A percentile compares a stretch with the other conserved stretches of the same genome.
Conservation (phyloP, 2,113 vertebrate species). For the Puma concolor region DNA sequence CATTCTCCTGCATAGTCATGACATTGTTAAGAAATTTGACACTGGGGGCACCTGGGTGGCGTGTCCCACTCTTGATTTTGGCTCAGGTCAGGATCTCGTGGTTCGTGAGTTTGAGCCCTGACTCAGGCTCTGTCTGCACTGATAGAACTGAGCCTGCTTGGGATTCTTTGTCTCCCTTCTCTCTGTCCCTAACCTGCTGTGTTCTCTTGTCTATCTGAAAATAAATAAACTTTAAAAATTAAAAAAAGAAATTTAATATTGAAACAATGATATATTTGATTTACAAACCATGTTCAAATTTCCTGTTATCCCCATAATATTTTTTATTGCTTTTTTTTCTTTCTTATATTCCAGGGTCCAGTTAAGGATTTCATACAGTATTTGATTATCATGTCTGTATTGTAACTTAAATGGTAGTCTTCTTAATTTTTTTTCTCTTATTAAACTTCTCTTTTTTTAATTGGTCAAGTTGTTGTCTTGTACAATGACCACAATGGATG, state of each 20-base stretch:
- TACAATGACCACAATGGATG: not conserved
- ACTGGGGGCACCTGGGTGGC: not conserved
- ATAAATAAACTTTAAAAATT: not conserved
- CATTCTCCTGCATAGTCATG: not conserved
- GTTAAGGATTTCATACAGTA: not conserved
- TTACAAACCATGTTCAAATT: not conserved
- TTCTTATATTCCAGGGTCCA: not conserved
- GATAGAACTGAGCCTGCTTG: not conserved
- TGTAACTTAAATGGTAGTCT: not conserved
- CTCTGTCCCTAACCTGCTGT: not conserved
- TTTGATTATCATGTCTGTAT: not conserved
- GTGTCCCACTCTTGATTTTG: not conserved
- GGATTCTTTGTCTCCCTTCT: not conserved
- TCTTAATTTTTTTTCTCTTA: not conserved
- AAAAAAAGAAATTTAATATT: not conserved
- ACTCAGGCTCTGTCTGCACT: not conserved
- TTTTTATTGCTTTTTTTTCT: not conserved
- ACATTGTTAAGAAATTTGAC: not conserved
- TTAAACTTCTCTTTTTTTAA: not conserved
- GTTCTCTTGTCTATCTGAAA: not conserved
- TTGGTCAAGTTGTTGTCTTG: not conserved
- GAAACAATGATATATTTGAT: not conserved
- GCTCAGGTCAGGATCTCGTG: not conserved
- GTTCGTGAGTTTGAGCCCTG: not conserved
- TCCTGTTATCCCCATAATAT: not conserved